A percentile compares a stretch with the other conserved stretches of the same genome.
Conservation (phyloP, 2,888 invertebrate genomes). For the Cheilosia impressa region DNA sequence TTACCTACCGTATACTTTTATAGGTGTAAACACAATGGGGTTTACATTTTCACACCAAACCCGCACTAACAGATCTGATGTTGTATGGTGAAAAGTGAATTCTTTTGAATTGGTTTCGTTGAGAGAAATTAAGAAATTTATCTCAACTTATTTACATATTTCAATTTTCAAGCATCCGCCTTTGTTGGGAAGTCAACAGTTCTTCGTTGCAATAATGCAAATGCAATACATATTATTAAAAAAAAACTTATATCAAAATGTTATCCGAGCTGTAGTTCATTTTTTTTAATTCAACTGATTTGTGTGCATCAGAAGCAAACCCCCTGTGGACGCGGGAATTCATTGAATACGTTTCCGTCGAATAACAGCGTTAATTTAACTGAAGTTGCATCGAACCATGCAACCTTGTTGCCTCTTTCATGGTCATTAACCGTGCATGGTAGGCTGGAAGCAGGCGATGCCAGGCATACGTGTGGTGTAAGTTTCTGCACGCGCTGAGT, state of each 20-base stretch:
- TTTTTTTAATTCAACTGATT: background rate
- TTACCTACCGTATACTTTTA: background rate
- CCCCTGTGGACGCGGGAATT: background rate
- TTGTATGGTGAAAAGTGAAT: slow-evolving; percentile 59
- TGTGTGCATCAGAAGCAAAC: slow-evolving; percentile 28
- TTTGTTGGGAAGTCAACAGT: slow-evolving; percentile 35
- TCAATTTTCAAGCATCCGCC: slow-evolving; percentile 15
- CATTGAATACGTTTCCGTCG: slow-evolving; percentile 50
- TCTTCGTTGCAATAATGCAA: slow-evolving; percentile 1
- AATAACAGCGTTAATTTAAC: slow-evolving; percentile 71
- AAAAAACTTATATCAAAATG: slow-evolving; percentile 1
- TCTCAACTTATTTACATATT: slow-evolving; percentile 43
- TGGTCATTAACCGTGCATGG: slow-evolving; percentile 74
- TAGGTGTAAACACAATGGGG: slow-evolving; percentile 27
- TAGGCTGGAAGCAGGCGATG: slow-evolving; percentile 57
- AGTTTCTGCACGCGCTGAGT: slow-evolving; percentile 5
- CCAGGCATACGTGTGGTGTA: background rate
- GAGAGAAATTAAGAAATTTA: slow-evolving; percentile 27
- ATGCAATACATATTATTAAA: slow-evolving; percentile 1
- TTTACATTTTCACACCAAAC: slow-evolving; percentile 49
- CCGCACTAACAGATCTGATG: slow-evolving; percentile 19
- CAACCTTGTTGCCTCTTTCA: slow-evolving; percentile 75
- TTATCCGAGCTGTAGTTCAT: background rate
- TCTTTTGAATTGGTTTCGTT: slow-evolving; percentile 18
- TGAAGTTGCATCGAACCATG: slow-evolving; percentile 72